Percentiles rank a stretch among this genome's conserved stretches.
These are phyloP conservation scores for Galeopterus variegatus DNA, from an alignment of 2,113 vertebrate species.

Conservation along the genomic window DNA sequence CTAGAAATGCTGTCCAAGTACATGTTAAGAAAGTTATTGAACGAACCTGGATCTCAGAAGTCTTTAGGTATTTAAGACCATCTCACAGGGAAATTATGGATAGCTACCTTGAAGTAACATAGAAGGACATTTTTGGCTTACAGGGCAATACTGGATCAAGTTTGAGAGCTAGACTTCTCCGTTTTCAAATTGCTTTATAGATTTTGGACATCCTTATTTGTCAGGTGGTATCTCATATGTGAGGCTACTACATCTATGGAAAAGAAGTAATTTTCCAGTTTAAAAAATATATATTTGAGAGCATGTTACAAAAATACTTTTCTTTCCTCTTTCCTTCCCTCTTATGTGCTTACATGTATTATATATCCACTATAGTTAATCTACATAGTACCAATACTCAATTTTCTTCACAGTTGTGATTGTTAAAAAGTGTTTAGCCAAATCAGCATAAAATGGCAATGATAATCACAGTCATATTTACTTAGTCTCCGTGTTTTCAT, in stretches of 20 bases:
- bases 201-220: neutral
- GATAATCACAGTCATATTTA: neutral
- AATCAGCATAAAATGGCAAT: neutral
- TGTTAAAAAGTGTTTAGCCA: conserved; percentile 24
- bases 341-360: neutral
- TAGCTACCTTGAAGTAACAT: neutral
- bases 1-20: conserved; percentile 9
- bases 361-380: neutral
- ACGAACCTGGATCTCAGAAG: conserved; percentile 8
- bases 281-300: neutral
- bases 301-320: neutral
- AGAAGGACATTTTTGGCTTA: neutral
- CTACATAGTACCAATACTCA: neutral
- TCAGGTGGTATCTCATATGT: neutral
- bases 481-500: neutral
- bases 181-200: conserved; percentile 38
- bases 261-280: conserved; percentile 46
- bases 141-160: neutral
- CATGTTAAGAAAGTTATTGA: conserved; percentile 31
- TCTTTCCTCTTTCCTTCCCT: neutral
- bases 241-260: conserved; percentile 8
- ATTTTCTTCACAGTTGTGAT: neutral
- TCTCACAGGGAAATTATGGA: conserved; percentile 42
- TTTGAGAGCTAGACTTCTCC: neutral
- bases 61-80: conserved; percentile 45